Conservation (phyloP, 2,113 vertebrate genomes). For the Callaeas wilsoni region DNA sequence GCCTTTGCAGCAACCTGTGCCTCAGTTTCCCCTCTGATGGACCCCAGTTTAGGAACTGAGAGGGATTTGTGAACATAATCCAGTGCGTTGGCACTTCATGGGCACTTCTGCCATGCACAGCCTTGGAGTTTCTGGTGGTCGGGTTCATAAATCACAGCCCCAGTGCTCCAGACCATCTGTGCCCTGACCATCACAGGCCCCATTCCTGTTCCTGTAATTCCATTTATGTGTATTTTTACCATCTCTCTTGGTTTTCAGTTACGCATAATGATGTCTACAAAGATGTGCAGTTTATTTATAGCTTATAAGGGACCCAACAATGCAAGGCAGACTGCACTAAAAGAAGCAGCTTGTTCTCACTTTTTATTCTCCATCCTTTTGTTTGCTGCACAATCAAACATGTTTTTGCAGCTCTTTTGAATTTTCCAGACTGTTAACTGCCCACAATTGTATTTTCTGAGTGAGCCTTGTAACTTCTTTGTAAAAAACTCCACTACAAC, state of each 20-base stretch:
- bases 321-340: not conserved
- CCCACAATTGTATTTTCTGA: not conserved
- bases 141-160: not conserved
- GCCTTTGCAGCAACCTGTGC: not conserved
- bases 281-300: not conserved
- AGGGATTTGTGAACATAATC: not conserved
- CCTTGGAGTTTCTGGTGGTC: not conserved
- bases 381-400: not conserved
- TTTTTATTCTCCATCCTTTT: not conserved
- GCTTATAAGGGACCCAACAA: not conserved
- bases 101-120: not conserved
- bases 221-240: not conserved
- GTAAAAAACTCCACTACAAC: not conserved
- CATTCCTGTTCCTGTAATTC: not conserved
- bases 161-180: not conserved
- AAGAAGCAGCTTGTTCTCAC: not conserved
- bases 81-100: accelerated
- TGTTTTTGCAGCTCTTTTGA: not conserved
- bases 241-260: not conserved
- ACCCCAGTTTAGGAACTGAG: not conserved
- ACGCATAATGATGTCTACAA: not conserved
- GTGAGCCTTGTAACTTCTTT: not conserved
- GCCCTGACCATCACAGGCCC: not conserved
- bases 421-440: not conserved
- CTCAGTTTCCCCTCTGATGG: not conserved